Evolutionary conservation across 2,797 vertebrate genomes (phyloP).

Genomic region (Sphenopsis melanotis): DNA sequence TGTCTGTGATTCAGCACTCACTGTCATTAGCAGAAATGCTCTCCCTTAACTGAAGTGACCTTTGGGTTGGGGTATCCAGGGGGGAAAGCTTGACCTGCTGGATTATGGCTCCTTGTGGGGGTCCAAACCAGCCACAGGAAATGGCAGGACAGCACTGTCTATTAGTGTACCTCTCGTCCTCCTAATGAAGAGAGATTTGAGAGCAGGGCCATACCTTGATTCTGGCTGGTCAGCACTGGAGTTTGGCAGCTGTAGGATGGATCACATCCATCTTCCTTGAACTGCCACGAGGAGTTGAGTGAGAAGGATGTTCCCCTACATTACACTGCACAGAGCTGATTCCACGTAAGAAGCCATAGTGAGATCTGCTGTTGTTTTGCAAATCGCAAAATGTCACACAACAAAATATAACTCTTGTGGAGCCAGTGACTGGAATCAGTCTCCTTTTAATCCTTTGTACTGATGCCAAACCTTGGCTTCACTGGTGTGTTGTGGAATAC

Average conservation of each 20-base stretch:
- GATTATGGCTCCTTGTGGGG: not conserved
- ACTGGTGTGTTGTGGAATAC: not conserved
- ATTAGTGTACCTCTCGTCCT: not conserved
- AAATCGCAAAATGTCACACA: not conserved
- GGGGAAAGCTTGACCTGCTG: not conserved
- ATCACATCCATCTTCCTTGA: not conserved
- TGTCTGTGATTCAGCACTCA: not conserved
- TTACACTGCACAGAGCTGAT: not conserved
- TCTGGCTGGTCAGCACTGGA: fast-evolving
- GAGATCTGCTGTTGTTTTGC: not conserved
- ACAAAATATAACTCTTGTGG: not conserved
- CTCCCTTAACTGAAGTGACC: not conserved
- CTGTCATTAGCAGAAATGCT: not conserved
- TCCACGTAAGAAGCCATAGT: not conserved
- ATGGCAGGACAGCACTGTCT: not conserved
- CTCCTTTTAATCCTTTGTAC: not conserved
- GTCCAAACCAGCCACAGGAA: not conserved
- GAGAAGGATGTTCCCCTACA: not conserved
- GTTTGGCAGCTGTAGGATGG: not conserved
- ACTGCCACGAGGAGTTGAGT: not conserved
- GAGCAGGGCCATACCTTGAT: not conserved
- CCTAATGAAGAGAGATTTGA: not conserved
- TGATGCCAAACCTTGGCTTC: not conserved
- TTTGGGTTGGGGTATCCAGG: fast-evolving
- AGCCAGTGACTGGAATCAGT: not conserved